Percentiles rank a stretch among this genome's conserved stretches.
These are phyloP conservation scores for Caenorhabditis imperialis DNA, from an alignment of 2,888 invertebrate species.

Conservation along the genomic window DNA sequence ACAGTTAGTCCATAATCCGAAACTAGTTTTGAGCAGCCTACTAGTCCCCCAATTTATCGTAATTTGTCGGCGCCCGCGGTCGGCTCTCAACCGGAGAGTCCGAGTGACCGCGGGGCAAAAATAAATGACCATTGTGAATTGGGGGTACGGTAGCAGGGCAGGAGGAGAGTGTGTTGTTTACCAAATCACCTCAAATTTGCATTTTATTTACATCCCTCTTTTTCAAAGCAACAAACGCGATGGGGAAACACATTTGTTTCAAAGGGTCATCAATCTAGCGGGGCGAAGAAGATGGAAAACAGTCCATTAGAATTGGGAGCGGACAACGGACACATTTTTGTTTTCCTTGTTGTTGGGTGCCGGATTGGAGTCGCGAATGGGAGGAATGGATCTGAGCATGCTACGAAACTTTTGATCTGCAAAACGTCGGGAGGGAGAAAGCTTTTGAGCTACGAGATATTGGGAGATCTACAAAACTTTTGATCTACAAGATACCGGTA, in stretches of 20 bases:
- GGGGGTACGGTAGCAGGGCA: slow-evolving; percentile 26
- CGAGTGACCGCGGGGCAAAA: slow-evolving; percentile 36
- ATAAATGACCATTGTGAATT: slow-evolving; percentile 35
- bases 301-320: slow-evolving; percentile 30
- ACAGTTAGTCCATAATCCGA: background rate
- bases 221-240: no score
- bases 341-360: no score
- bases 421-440: no score
- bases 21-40: slow-evolving; percentile 8
- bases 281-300: slow-evolving; percentile 7
- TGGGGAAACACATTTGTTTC: no score
- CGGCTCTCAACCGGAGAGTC: slow-evolving; percentile 39
- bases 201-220: slow-evolving; percentile 33
- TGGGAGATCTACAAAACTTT: no score
- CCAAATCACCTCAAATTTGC: slow-evolving; percentile 27
- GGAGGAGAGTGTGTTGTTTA: slow-evolving; percentile 21
- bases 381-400: no score
- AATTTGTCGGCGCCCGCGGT: slow-evolving; percentile 19
- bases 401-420: no score
- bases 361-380: no score
- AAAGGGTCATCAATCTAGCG: slow-evolving; percentile 37
- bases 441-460: no score
- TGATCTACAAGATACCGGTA: no score
- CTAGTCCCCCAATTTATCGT: slow-evolving; percentile 41
- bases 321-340: background rate